A percentile compares a stretch with the other conserved stretches of the same genome.
Evolutionary conservation across 2,113 vertebrate species (phyloP).

Genomic region (Tretioscincus oriximinensis): DNA sequence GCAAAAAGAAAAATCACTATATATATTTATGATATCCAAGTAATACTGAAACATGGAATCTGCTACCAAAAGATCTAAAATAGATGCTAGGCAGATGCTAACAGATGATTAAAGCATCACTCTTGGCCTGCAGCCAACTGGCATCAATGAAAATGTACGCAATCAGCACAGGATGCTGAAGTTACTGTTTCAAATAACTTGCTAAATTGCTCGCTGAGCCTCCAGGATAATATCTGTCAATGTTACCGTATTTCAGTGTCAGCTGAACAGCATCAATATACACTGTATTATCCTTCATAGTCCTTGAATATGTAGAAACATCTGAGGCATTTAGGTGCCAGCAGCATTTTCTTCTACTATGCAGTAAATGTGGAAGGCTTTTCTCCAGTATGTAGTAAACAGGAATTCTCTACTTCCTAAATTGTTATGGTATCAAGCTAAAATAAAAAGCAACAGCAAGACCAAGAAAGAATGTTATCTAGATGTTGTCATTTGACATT

Average conservation of each 20-base stretch:
- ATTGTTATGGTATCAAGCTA: background rate
- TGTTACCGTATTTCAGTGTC: background rate
- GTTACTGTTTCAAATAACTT: background rate
- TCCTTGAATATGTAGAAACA: background rate
- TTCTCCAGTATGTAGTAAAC: background rate
- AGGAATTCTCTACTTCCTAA: background rate
- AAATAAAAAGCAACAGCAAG: background rate
- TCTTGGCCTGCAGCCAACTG: background rate
- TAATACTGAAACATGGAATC: constrained; percentile 30
- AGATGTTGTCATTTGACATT: background rate
- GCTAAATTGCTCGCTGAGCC: background rate
- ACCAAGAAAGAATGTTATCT: background rate
- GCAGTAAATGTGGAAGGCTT: background rate
- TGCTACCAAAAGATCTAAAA: background rate
- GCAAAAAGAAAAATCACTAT: constrained; percentile 33
- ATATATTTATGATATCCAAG: constrained; percentile 38
- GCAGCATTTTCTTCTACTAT: background rate
- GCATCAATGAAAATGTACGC: background rate
- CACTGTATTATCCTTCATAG: background rate
- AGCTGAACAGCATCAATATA: constrained; percentile 2
- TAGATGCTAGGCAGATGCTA: constrained; percentile 8
- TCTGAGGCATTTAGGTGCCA: background rate
- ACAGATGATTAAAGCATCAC: background rate
- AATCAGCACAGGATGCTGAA: background rate
- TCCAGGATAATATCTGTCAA: background rate